Evolutionary conservation across 2,113 vertebrate species (phyloP), one percentile per base, ranked within the genome.

Genomic region (Paraplagusia blochii): DNA sequence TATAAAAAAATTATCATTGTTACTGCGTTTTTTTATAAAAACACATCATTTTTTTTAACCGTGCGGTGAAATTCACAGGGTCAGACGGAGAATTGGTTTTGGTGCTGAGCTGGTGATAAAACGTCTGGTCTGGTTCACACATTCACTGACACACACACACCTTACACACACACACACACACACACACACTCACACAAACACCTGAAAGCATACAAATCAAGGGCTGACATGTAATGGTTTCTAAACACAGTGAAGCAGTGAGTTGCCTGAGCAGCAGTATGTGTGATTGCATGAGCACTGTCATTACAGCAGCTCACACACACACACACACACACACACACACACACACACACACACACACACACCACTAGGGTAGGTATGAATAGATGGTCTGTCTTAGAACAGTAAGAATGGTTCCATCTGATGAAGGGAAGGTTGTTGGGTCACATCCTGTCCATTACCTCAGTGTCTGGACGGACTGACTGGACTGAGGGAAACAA

Each of bases 381-480:
- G 72, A 64, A 84, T 81, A 69, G 78, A 84, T 83, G 60, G 76
- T 66, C 61, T 66, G 51, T 80, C 73, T 76, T n/a, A 6, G 51
- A 57, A 52, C 45, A 62, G 63, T 62, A 78, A 87, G 84, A 87
- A 83, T 85, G 77, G 69, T 75, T 87, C 68, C 63, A 81, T 87
- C 70, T 83, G 63, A 80, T 11, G 53, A 67, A 53, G 59, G 70
- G 74, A 77, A 72, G 81, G 81, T 80, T 72, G 57, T 34, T 48
- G 72, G 85, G 76, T 87, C 78, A 76, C 66, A 82, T 84, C 77
- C 77, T 58, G 29, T 43, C 69, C 64, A 83, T 78, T 78, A 84
- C 66, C 69, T 63, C 61, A 68, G 67, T 55, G 43, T 74, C 64
- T 52, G 57, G 72, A 65, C 58, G 60, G 22, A 29, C 22, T 29